Conservation (phyloP, 1,140 invertebrate genomes). For the Aphelenchoides besseyi region DNA sequence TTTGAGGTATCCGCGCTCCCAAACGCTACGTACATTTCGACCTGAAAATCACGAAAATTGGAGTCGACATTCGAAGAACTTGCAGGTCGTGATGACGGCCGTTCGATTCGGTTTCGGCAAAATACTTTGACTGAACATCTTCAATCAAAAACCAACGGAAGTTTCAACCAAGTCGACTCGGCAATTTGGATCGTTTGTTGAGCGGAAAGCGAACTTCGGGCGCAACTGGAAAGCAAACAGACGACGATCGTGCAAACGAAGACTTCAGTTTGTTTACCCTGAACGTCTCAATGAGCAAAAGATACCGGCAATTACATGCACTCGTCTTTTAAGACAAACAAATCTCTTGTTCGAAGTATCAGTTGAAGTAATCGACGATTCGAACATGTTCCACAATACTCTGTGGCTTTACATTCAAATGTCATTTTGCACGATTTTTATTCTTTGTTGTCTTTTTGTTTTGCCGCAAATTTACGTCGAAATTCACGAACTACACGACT, state of each 20-base stretch:
- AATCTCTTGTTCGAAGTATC: no score
- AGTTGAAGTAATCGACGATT: background rate
- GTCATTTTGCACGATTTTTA: background rate
- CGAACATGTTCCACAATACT: background rate
- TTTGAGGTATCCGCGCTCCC: conserved; percentile 31
- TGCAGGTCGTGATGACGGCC: background rate
- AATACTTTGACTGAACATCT: background rate
- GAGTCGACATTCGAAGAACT: background rate
- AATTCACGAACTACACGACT: conserved; percentile 5
- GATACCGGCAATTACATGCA: no score
- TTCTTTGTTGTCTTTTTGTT: background rate
- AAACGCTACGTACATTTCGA: conserved; percentile 10
- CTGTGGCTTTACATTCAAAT: background rate
- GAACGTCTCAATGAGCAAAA: no score
- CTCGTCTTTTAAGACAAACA: no score
- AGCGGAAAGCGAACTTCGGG: no score
- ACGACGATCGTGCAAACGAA: background rate
- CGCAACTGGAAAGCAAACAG: no score
- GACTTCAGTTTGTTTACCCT: background rate
- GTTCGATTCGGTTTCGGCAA: background rate
- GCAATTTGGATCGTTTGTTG: no score
- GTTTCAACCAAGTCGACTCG: background rate
- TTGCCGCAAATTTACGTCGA: background rate
- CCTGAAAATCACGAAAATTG: conserved; percentile 20
- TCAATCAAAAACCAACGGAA: background rate